Evolutionary conservation across 2,113 vertebrate genomes (phyloP), one percentile per base, ranked within the genome.

Genomic region (Peucedramus taeniatus): DNA sequence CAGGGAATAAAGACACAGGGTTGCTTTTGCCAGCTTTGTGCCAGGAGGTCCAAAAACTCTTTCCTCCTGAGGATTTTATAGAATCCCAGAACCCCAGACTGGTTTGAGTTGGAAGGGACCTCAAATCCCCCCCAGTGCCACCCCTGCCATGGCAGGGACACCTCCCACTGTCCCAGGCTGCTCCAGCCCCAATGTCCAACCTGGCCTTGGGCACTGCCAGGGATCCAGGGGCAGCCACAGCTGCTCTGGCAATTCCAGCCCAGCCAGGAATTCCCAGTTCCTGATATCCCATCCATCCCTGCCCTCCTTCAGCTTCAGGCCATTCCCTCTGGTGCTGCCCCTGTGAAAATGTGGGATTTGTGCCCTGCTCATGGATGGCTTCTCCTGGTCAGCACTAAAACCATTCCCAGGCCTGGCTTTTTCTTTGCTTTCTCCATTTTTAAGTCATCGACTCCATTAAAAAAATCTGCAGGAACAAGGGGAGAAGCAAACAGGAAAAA

Each of bases 321-420:
- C 42, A 5, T 33, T 57, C 50, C 44, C 50, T 27, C 28, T 7
- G 6, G 40, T 40, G 15, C 64, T 30, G 9, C 23, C 68, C 60
- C 10, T 5, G 44, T 19, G 51, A 6, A 59, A 74, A 24, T 13
- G 4, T 7, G 37, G 66, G 50, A 63, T 71, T 76, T 15, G 1
- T 28, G 37, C 7, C 26, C 35, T 19, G 17, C 10, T 4, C 23
- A 1, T 0, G 3, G 28, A 2, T 39, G 33, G 15, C 11, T 77
- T 18, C 60, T 60, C 40, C 28, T 27, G 53, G 4, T 40, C 57
- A 53, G 15, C 35, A 16, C 21, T 33, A 49, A 44, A 81, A 20
- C 30, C 37, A 11, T 49, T 31, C 9, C 26, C 5, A 12, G 47
- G 18, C 13, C 28, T 56, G 17, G 0, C 6, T 51, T 27, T 54